Evolutionary conservation across 2,888 invertebrate genomes (phyloP).

Genomic region (Lepidonotus clava): DNA sequence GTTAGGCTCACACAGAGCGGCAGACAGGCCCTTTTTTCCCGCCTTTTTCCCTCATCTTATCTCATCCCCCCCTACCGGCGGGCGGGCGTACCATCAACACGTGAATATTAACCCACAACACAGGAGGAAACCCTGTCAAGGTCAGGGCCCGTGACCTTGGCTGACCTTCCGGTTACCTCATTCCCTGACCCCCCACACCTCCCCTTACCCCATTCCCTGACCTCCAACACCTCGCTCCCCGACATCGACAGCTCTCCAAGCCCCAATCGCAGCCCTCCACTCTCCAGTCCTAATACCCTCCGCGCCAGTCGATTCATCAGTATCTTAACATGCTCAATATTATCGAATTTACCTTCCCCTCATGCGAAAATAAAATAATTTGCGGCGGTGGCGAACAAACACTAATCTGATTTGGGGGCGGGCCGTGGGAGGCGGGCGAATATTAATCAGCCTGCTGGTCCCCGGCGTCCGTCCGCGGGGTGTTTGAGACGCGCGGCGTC

Average conservation of each 20-base stretch:
- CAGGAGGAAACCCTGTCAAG: not conserved
- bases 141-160: not conserved
- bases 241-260: not conserved
- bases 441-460: constrained; percentile 30
- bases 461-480: not conserved
- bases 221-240: not conserved
- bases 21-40: too few relatives aligned
- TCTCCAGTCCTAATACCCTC: constrained; percentile 4
- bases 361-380: constrained; percentile 56
- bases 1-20: too few relatives aligned
- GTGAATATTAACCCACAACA: not conserved
- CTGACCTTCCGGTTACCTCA: constrained; percentile 36
- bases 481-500: constrained; percentile 26
- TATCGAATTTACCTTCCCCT: constrained; percentile 50
- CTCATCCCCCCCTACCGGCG: not conserved
- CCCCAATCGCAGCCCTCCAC: not conserved
- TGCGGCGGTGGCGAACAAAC: constrained; percentile 40
- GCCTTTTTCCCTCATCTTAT: too few relatives aligned
- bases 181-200: constrained; percentile 6
- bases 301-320: constrained; percentile 29
- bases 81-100: constrained; percentile 5
- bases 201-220: not conserved
- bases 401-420: constrained; percentile 32
- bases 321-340: constrained; percentile 53
- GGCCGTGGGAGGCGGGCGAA: constrained; percentile 26